These are phyloP conservation scores for Scylla paramamosain DNA, from an alignment of 1,140 invertebrate species.

Conservation along the genomic window DNA sequence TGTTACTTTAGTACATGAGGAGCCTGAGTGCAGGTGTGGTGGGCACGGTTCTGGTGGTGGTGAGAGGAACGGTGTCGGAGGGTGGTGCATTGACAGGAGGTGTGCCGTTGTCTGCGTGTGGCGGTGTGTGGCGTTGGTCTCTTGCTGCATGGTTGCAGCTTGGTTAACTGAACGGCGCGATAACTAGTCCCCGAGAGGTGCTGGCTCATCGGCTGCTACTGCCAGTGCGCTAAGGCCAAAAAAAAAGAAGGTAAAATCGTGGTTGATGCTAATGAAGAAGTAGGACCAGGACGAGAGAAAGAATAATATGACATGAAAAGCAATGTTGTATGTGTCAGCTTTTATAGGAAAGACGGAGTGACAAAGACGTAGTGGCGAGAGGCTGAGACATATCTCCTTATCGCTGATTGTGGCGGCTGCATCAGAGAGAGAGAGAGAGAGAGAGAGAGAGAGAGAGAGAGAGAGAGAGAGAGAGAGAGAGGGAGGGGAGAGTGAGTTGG, in stretches of 20 bases:
- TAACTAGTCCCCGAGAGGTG: too few relatives aligned
- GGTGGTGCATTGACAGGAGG: too few relatives aligned
- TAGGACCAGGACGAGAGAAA: too few relatives aligned
- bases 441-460: background rate
- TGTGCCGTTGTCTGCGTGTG: conserved; percentile 21
- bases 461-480: background rate
- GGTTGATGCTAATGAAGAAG: too few relatives aligned
- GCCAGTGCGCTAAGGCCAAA: too few relatives aligned
- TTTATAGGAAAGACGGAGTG: background rate
- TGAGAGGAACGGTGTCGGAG: background rate
- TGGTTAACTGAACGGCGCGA: too few relatives aligned
- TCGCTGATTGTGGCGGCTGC: background rate
- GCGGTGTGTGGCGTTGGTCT: background rate
- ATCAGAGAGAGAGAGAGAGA: background rate
- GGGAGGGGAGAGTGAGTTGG: background rate
- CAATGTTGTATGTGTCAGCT: too few relatives aligned
- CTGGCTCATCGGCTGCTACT: too few relatives aligned
- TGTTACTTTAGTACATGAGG: background rate
- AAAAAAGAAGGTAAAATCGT: too few relatives aligned
- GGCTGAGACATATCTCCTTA: background rate
- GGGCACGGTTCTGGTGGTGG: background rate
- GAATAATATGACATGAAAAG: too few relatives aligned
- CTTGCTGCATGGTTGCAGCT: background rate
- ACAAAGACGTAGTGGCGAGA: background rate
- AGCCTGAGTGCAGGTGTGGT: background rate